A percentile compares a stretch with the other conserved stretches of the same genome.
Evolutionary conservation across 2,888 invertebrate species (phyloP).

Genomic region (Alcis repandata): DNA sequence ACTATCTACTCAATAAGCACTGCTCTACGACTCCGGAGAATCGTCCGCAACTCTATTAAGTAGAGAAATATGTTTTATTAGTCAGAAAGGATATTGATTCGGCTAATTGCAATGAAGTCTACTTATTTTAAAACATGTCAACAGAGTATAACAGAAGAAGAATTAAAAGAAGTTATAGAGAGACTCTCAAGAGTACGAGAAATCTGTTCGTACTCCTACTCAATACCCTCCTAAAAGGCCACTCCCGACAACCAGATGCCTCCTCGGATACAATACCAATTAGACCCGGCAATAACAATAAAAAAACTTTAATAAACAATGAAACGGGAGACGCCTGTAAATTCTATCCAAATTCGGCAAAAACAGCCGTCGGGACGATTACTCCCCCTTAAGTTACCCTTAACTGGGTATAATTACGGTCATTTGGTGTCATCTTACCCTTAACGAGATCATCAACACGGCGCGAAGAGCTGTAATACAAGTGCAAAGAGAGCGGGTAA

Average conservation of each 20-base stretch:
- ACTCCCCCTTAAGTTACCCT: slow-evolving; percentile 60
- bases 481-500: slow-evolving; percentile 5
- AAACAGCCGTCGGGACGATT: slow-evolving; percentile 68
- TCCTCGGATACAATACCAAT: slow-evolving; percentile 54
- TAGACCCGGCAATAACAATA: slow-evolving; percentile 69
- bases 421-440: slow-evolving; percentile 83
- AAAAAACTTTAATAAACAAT: slow-evolving; percentile 82
- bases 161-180: no score
- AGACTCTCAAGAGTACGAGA: not conserved
- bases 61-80: no score
- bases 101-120: no score
- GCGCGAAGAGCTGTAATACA: slow-evolving; percentile 50
- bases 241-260: slow-evolving; percentile 22
- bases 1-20: no score
- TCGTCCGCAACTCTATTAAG: no score
- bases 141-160: not conserved
- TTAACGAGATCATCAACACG: slow-evolving; percentile 78
- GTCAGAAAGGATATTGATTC: no score
- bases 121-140: no score
- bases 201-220: not conserved
- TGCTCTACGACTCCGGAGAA: no score
- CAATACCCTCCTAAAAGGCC: slow-evolving; percentile 3
- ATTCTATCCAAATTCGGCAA: slow-evolving; percentile 61
- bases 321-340: slow-evolving; percentile 70
- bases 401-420: slow-evolving; percentile 81